Percentiles rank a stretch among this genome's conserved stretches.
Evolutionary conservation across 2,797 vertebrate species (phyloP).

Genomic region (Xiphorhynchus erythropygius): DNA sequence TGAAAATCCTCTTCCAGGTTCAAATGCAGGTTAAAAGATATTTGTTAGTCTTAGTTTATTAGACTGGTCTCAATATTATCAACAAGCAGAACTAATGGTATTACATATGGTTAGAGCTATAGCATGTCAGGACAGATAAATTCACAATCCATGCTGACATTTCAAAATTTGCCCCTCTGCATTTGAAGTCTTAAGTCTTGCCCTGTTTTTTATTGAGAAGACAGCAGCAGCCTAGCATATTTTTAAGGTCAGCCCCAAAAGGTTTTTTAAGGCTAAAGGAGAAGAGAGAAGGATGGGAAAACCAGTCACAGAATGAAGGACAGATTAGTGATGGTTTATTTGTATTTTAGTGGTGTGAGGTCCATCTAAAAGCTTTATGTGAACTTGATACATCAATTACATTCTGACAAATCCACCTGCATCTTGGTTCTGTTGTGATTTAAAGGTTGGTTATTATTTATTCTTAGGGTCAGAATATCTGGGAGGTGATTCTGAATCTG

Average conservation of each 20-base stretch:
- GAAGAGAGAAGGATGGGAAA: background rate
- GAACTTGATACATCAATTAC: background rate
- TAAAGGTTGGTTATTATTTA: background rate
- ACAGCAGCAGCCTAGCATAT: background rate
- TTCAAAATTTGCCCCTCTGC: background rate
- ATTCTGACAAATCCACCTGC: background rate
- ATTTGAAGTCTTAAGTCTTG: background rate
- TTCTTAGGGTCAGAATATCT: background rate
- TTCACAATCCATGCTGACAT: background rate
- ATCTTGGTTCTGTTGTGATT: background rate
- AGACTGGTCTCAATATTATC: background rate
- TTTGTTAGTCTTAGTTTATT: background rate
- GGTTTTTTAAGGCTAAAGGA: background rate
- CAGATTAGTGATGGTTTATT: background rate
- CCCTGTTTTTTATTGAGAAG: background rate
- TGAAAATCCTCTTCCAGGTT: background rate
- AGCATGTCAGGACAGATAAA: background rate
- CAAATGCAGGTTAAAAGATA: background rate
- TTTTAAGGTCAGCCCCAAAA: background rate
- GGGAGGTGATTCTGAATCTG: background rate
- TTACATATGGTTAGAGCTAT: accelerated
- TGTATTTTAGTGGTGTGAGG: background rate
- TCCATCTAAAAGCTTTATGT: background rate
- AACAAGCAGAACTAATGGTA: background rate
- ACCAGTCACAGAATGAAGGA: background rate